These are phyloP conservation scores for Pygmarrhopalites habei DNA, from an alignment of 1,140 invertebrate genomes.

Conservation along the genomic window DNA sequence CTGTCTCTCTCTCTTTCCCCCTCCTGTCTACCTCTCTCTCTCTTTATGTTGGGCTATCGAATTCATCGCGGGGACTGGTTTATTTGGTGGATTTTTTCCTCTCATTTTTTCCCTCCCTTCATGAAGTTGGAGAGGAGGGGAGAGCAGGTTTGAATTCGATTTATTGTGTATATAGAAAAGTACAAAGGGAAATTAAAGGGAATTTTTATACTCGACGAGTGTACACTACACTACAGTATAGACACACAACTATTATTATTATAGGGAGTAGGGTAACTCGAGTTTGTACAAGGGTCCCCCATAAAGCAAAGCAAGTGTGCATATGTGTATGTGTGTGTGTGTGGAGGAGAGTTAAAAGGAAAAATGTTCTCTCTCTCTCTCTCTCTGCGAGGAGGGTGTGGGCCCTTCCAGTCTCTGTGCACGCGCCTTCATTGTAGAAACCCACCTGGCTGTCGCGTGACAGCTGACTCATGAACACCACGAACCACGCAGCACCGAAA, in stretches of 20 bases:
- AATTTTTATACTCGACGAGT: no score
- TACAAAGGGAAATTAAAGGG: no score
- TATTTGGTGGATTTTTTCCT: constrained; percentile 12
- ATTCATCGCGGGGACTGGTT: constrained; percentile 17
- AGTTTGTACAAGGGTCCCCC: no score
- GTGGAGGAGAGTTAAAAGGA: neutral
- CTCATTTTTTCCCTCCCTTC: neutral
- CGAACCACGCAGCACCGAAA: constrained; percentile 14
- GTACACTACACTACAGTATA: no score
- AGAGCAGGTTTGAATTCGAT: no score
- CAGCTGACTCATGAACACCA: constrained; percentile 29
- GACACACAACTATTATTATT: no score
- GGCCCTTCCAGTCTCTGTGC: constrained; percentile 26
- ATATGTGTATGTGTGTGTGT: no score
- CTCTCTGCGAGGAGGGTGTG: constrained; percentile 28
- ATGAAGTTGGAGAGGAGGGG: no score
- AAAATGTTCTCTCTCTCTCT: neutral
- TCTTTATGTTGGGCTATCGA: neutral
- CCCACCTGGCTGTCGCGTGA: constrained; percentile 34
- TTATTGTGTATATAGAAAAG: no score
- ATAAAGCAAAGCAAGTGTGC: no score
- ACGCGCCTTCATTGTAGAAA: constrained; percentile 31
- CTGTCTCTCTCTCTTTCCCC: neutral
- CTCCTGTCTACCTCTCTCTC: neutral
- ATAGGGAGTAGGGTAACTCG: no score